Evolutionary conservation across 2,797 vertebrate species (phyloP).

Genomic region (Centroberyx gerrardi): DNA sequence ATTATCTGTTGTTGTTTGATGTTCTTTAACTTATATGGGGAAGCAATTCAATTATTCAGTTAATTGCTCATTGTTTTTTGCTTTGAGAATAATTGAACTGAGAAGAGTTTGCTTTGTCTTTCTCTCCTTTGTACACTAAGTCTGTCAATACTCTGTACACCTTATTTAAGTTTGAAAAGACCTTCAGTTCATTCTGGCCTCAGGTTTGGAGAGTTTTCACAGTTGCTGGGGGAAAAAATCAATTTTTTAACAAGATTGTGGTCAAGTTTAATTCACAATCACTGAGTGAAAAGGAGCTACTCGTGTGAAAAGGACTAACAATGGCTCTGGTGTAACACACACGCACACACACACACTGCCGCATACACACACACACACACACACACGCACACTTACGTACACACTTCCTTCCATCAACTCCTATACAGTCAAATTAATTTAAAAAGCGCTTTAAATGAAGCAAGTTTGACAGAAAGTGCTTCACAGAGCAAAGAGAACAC

Average conservation of each 20-base stretch:
- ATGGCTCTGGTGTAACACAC: background rate
- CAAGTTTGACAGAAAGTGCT: background rate
- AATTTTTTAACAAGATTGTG: background rate
- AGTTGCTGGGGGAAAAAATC: conserved; percentile 12
- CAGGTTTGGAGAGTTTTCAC: conserved; percentile 3
- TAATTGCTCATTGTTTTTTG: background rate
- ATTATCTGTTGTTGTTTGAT: too few species aligned
- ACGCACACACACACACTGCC: too few species aligned
- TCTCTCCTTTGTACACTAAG: background rate
- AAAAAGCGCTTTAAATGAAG: conserved; percentile 14
- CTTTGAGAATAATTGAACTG: too few species aligned
- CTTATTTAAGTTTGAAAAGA: background rate
- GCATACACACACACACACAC: too few species aligned
- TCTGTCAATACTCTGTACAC: background rate
- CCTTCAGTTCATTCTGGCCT: conserved; percentile 8
- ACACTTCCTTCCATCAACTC: background rate
- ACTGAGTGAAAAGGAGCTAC: conserved; percentile 7
- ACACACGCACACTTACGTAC: too few species aligned
- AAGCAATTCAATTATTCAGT: background rate
- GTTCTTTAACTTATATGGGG: too few species aligned
- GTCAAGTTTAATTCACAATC: background rate
- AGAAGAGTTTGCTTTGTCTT: too few species aligned
- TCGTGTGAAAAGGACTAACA: background rate
- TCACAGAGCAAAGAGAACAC: conserved; percentile 3
- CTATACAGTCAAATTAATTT: conserved; percentile 1